Base-by-base conservation (phyloP, 2,888 invertebrate species). In the Deilephila elpenor region DNA sequence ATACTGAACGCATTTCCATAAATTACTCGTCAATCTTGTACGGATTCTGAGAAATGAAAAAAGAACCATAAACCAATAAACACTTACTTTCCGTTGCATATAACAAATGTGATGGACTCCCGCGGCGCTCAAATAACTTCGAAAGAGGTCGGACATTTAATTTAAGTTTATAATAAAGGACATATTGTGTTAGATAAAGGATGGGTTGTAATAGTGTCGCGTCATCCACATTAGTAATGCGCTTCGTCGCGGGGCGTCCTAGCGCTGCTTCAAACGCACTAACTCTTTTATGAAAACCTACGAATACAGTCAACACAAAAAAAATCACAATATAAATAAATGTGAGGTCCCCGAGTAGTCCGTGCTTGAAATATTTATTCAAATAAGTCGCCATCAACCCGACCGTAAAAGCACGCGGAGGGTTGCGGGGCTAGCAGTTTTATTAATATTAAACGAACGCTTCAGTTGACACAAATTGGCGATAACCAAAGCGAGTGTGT, bases 361-460 rank as follows among this genome's bases (percentile, higher is more conserved):
- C 87, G 84, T 88, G 85, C 88, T 90, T 88, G 80, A 93, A 91
- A 93, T 93, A 93, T 94, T 93, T 93, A 94, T 94, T 94, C 91
- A 94, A 94, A 94, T 93, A 93, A 91, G 92, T 92, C 89, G 89
- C 92, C 90, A 92, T 92, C 90, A 92, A 93, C 83, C 91, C 91
- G 88, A 91, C 92, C 93, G 92, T 94, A 92, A 93, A 93, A 91
- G 90, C 87, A 89, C 88, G 89, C 88, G 83, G 87, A 92, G 93
- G 93, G 92, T 91, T 92, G 91, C 89, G 88, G 88, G 89, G 89
- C 90, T 88, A 90, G 90, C 89, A 89, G 87, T 92, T 93, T 93
- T 93, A 94, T 93, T 94, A 93, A 93, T 93, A 94, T 93, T 93
- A 92, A 94, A 93, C 89, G 92, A 92, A 93, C 90, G 91, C 91